Conservation (phyloP, 2,888 invertebrate species). For the Lithosia quadra region DNA sequence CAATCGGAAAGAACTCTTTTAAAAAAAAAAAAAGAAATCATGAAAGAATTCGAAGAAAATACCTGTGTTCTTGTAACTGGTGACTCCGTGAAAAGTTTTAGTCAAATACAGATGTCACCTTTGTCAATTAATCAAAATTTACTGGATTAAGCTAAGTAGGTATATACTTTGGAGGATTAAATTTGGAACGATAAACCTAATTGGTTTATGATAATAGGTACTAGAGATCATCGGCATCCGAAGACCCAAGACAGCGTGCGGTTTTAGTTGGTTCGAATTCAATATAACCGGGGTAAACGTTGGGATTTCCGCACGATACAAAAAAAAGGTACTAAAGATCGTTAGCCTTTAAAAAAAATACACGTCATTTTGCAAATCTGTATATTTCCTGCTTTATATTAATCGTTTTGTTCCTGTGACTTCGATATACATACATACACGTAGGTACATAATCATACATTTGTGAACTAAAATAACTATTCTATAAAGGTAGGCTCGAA, state of each 20-base stretch:
- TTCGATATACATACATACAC: conserved; percentile 59
- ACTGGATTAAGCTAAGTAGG: neutral
- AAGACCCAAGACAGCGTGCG: too few species aligned
- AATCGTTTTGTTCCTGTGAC: conserved; percentile 63
- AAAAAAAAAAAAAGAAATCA: too few species aligned
- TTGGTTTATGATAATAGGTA: too few species aligned
- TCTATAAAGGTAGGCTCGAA: conserved; percentile 40
- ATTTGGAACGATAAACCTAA: too few species aligned
- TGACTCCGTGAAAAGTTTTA: neutral
- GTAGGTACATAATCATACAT: conserved; percentile 55
- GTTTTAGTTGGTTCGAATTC: too few species aligned
- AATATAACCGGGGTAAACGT: too few species aligned
- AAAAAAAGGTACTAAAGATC: neutral
- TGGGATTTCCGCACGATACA: too few species aligned
- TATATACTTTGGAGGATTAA: too few species aligned
- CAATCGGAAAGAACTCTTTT: neutral
- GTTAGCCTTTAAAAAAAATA: conserved; percentile 49
- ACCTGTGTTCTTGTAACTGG: neutral
- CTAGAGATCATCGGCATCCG: too few species aligned
- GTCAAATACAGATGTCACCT: neutral
- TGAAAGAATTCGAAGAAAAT: neutral
- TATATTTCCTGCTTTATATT: conserved; percentile 70
- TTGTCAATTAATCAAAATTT: neutral
- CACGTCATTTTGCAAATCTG: conserved; percentile 70
- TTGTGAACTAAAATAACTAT: conserved; percentile 58